A percentile compares a stretch with the other conserved stretches of the same genome.
These are phyloP conservation scores for Conus canariensis DNA, from an alignment of 2,888 invertebrate genomes.

Conservation along the genomic window DNA sequence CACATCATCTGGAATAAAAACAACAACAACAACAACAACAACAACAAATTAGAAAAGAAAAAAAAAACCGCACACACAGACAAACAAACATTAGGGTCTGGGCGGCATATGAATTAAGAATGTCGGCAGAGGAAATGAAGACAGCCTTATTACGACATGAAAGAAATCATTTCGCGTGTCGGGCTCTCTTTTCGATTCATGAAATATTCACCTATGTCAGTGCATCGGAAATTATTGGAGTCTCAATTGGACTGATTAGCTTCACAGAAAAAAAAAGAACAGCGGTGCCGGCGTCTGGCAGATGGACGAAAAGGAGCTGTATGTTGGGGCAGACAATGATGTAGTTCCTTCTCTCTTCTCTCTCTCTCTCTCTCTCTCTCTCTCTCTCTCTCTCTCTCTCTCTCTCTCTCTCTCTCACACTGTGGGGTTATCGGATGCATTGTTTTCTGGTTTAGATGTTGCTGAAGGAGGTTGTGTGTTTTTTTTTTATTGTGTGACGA, in stretches of 20 bases:
- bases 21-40: neutral
- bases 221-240: slow-evolving; percentile 42
- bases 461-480: too few relatives aligned
- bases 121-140: slow-evolving; percentile 42
- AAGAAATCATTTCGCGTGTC: slow-evolving; percentile 47
- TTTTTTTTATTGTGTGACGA: too few relatives aligned
- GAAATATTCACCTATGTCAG: slow-evolving; percentile 40
- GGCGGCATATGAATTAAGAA: slow-evolving; percentile 33
- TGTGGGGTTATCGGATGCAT: neutral
- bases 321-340: neutral
- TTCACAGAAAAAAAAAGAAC: slow-evolving; percentile 39
- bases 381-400: too few relatives aligned
- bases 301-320: slow-evolving; percentile 4
- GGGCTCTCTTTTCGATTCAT: slow-evolving; percentile 40
- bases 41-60: neutral
- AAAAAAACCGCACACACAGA: too few relatives aligned
- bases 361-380: too few relatives aligned
- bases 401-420: too few relatives aligned
- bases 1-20: too few relatives aligned
- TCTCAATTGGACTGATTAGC: slow-evolving; percentile 40
- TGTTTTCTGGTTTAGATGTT: too few relatives aligned
- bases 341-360: neutral
- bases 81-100: too few relatives aligned
- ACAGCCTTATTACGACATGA: slow-evolving; percentile 34
- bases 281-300: neutral